phyloP scores from a whole-genome alignment of 1,140 invertebrate species.

The Calephelis nemesis region DNA sequence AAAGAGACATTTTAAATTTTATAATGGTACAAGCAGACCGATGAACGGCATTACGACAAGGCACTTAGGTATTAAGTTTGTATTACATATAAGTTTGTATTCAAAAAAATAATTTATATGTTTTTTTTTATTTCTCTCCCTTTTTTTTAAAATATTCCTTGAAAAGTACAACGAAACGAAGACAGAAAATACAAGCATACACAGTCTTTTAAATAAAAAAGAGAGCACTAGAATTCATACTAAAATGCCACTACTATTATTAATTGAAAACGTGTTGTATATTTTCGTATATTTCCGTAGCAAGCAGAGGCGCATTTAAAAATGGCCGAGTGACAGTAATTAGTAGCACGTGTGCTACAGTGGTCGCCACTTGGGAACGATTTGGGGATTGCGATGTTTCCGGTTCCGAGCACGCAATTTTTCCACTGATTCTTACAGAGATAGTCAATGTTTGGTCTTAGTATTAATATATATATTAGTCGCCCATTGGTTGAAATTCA shows the following conservation, averaged over 20 bases:
- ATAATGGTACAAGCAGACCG: no score
- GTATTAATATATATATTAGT: neutral
- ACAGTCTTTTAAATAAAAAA: neutral
- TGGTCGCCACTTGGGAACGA: constrained; percentile 42
- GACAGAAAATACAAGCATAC: no score
- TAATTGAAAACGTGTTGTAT: no score
- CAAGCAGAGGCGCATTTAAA: constrained; percentile 36
- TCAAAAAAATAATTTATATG: no score
- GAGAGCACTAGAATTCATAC: no score
- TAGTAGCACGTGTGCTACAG: constrained; percentile 50
- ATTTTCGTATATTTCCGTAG: neutral
- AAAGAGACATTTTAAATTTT: no score
- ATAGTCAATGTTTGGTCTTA: constrained; percentile 32
- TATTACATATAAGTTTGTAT: no score
- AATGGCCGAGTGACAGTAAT: constrained; percentile 46
- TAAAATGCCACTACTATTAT: neutral
- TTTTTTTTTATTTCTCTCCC: no score
- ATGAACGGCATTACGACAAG: no score
- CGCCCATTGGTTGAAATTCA: neutral
- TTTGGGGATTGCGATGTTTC: constrained; percentile 53
- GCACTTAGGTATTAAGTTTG: no score
- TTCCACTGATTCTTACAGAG: constrained; percentile 36
- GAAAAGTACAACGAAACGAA: no score
- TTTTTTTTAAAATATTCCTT: no score
- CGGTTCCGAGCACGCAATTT: constrained; percentile 55